Evolutionary conservation across 1,140 invertebrate genomes (phyloP), one percentile per base, ranked within the genome.

Genomic region (Heliothis virescens): DNA sequence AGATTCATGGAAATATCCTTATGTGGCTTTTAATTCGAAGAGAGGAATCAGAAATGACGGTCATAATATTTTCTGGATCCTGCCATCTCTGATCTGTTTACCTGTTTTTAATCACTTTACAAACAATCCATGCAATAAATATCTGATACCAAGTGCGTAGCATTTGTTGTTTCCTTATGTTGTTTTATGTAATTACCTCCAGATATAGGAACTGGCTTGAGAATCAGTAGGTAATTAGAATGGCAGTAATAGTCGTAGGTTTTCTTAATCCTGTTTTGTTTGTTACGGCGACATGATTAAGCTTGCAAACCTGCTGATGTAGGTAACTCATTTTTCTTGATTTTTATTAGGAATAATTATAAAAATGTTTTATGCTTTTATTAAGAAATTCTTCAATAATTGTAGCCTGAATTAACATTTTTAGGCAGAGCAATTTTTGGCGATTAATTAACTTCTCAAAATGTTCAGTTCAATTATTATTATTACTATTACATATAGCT

Each of bases 181-280:
- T 41, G 34, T 41, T 63, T 63, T 48, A 50, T 65, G 34, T 48
- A 63, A n/a, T n/a, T 63, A 65, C 1, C 18, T 26, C 21, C 47
- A 16, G 62, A 12, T 65, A 65, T 34, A 65, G 16, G 34, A 65
- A 47, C 11, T 65, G 47, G 13, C 41, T 48, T 41, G 16, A 48
- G n/a, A 47, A 65, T 47, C 15, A 47, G n/a, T 41, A 41, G 34
- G 34, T 34, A 4, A 18, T 65, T 9, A 47, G 34, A 48, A 48
- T 47, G n/a, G 29, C 62, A 65, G 21, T 26, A 18, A 59, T 26
- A 26, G 57, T 59, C 11, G 11, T 41, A 53, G 15, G 52, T n/a
- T 53, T 53, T 53, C 52, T n/a, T 53, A 53, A 62, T 26, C 59
- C 15, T 34, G n/a, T 63, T 47, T 63, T 63, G n/a, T 29, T 9